These are phyloP conservation scores for Cataglyphis altisquamis DNA, from an alignment of 2,888 invertebrate genomes.

Conservation along the genomic window DNA sequence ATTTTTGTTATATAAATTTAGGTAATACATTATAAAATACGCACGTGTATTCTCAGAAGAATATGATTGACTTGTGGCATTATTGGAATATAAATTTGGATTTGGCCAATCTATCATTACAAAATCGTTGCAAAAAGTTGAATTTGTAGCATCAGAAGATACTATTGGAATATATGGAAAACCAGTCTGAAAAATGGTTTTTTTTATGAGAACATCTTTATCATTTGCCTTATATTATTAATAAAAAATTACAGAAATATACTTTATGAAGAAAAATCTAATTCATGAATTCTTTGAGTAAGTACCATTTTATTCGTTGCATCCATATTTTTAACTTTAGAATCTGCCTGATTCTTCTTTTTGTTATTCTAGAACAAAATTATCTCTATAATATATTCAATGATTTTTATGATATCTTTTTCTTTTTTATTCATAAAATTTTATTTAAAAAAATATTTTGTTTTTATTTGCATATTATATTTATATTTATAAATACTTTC, in stretches of 20 bases:
- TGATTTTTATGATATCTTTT: background rate
- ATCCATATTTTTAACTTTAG: background rate
- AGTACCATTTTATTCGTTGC: constrained; percentile 9
- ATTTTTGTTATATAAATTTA: background rate
- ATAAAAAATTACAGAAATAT: background rate
- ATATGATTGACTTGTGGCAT: background rate
- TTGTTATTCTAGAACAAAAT: constrained; percentile 32
- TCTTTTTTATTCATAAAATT: background rate
- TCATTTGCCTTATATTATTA: background rate
- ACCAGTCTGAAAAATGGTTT: background rate
- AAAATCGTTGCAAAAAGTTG: background rate
- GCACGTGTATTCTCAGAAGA: background rate
- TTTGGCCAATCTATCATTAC: background rate
- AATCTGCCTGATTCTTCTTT: background rate
- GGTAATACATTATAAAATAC: background rate
- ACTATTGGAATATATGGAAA: constrained; percentile 27
- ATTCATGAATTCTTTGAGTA: background rate
- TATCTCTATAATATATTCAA: constrained; percentile 4
- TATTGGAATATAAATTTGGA: background rate
- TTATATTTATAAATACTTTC: background rate
- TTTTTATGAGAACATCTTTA: background rate
- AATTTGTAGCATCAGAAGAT: background rate
- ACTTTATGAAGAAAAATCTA: background rate
- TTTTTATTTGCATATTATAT: background rate
- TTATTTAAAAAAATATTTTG: background rate